These are phyloP conservation scores for Philereme transversata DNA, from an alignment of 2,888 invertebrate genomes.

Conservation along the genomic window DNA sequence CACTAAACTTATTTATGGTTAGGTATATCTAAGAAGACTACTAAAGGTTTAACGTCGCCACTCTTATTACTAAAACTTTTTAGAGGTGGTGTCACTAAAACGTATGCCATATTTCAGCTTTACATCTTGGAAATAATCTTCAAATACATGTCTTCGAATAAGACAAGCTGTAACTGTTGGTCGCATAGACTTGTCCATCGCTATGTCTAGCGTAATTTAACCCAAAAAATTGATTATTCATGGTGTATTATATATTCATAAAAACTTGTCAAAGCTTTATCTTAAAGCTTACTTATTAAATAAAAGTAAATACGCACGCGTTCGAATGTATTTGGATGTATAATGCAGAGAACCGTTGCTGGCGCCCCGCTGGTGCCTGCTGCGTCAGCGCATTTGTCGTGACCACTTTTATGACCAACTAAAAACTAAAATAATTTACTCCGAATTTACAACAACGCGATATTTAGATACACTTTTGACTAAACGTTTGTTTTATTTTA, in stretches of 20 bases:
- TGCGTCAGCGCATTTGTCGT: constrained; percentile 63
- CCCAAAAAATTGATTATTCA: no score
- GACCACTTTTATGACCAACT: constrained; percentile 64
- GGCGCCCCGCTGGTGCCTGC: constrained; percentile 62
- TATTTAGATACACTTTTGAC: constrained; percentile 34
- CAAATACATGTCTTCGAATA: no score
- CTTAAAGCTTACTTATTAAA: constrained; percentile 12
- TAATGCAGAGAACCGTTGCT: constrained; percentile 64
- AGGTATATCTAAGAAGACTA: no score
- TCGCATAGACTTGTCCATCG: no score
- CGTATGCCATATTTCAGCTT: no score
- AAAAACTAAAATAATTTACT: constrained; percentile 73
- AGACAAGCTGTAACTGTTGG: no score
- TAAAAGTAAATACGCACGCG: constrained; percentile 26
- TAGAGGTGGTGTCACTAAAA: no score
- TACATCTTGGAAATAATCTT: no score
- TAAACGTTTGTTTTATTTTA: constrained; percentile 22
- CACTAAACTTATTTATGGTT: neutral
- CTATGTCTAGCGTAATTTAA: no score
- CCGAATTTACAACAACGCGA: constrained; percentile 46
- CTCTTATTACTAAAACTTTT: no score
- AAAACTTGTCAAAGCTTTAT: constrained; percentile 3
- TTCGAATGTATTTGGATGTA: constrained; percentile 62
- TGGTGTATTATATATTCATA: no score
- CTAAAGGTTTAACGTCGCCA: no score